Base-by-base conservation (phyloP, 2,888 invertebrate genomes). In the Galeruca laticollis region DNA sequence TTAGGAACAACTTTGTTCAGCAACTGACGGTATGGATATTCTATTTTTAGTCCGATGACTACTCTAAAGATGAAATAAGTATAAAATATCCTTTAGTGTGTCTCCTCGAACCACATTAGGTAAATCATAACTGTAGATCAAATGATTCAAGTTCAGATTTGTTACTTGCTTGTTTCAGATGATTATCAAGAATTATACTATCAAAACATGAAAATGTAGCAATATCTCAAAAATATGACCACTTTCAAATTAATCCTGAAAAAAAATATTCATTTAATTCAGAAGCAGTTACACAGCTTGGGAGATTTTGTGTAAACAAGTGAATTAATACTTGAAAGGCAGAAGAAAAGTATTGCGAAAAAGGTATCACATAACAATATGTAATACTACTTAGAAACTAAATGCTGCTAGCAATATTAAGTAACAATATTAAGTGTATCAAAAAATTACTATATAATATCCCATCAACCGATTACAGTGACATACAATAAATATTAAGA, bases 331-430 rank as follows among this genome's bases (percentile, higher is more conserved):
- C 84, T 84, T 79, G 76, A 77, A 77, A 75, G 77, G 74, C 74
- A 75, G 80, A 81, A 79, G 81, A 82, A 75, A 77, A 82, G 81
- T 84, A 84, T 85, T 85, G 85, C 85, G 85, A 84, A 80, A 83
- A 79, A 80, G 77, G 80, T 72, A 80, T 71, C 71, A 78, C 81
- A 82, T 80, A 81, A 82, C 78, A 81, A 78, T 69, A 77, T 77
- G 78, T 83, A 83, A 83, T 84, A 84, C 82, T 83, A 83, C 78
- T 74, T 82, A 83, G 78, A 82, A 84, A 85, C 84, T 84, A 84
- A 85, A 85, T 83, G 84, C 84, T 84, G 83, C 83, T 73, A 76
- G 76, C 77, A 74, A 76, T 66, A 66, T 82, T 84, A 84, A 85
- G 84, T 84, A 83, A 82, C 80, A 76, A 79, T 79, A 77, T 78